Conservation (phyloP, 1,140 invertebrate genomes). For the Eupristina koningsbergeri region DNA sequence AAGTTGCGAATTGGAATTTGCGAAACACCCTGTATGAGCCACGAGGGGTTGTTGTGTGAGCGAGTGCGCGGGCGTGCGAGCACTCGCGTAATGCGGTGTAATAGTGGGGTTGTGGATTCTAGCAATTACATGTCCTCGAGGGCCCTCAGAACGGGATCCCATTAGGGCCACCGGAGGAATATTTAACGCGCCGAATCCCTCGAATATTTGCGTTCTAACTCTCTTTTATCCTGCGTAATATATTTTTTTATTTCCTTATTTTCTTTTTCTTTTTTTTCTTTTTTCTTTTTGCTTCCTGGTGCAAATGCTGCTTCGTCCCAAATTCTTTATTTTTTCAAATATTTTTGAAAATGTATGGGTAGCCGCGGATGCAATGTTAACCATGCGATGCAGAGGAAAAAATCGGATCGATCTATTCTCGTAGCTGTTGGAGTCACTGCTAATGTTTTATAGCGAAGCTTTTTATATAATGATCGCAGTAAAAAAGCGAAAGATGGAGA, state of each 20-base stretch:
- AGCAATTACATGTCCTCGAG: conserved; percentile 73
- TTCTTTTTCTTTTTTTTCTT: too few species aligned
- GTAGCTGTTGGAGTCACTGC: background rate
- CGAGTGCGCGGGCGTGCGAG: conserved; percentile 46
- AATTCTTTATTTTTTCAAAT: too few species aligned
- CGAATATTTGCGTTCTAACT: conserved; percentile 58
- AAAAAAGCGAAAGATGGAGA: conserved; percentile 56
- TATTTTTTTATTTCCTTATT: too few species aligned
- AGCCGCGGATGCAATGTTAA: too few species aligned
- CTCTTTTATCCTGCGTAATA: too few species aligned
- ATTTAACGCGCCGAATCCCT: conserved; percentile 52
- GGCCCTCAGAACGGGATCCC: conserved; percentile 68
- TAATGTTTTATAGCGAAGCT: background rate
- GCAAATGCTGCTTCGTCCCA: too few species aligned
- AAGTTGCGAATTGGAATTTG: conserved; percentile 42
- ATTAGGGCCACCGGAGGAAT: conserved; percentile 69
- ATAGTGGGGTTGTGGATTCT: conserved; percentile 70
- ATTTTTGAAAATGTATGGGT: too few species aligned
- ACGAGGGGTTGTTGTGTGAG: background rate
- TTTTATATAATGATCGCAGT: background rate
- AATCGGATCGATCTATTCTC: background rate
- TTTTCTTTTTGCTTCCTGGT: too few species aligned
- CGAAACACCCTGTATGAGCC: conserved; percentile 64
- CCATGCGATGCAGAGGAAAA: too few species aligned
- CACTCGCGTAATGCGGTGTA: conserved; percentile 67